Evolutionary conservation across 2,797 vertebrate genomes (phyloP), one percentile per base, ranked within the genome.

Genomic region (Alauda arvensis): DNA sequence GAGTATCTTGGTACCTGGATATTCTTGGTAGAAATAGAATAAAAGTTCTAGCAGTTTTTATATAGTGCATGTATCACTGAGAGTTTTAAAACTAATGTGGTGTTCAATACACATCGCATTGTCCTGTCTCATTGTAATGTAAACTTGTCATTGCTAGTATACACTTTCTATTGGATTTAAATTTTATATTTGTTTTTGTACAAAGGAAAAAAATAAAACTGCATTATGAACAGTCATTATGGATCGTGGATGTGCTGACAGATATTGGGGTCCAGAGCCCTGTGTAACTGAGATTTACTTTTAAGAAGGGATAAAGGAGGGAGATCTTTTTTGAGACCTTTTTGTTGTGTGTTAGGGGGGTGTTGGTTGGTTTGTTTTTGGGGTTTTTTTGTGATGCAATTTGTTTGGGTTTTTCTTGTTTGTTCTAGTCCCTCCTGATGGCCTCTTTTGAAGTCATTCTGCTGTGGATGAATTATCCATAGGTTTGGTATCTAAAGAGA

Each of bases 181-280:
- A 95, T 97, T 97, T 97, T 96, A 96, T 96, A 96, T 96, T 97
- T 97, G 96, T 97, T 97, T 97, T 97, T 97, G 97, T 97, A 97
- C 94, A 97, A 96, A 96, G 95, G 94, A 90, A 93, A 96, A 92
- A 94, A 96, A 97, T 96, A 97, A 97, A 97, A 96, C 67, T 95
- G 95, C 94, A 96, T 96, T 96, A 96, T 92, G 87, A 96, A 96
- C 95, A 95, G 96, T 93, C 56, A 80, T 26, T 60, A 72, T 83
- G 77, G 37, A 43, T 85, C 0, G 1, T 78, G 83, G 40, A 45
- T 91, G 19, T 88, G 68, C 80, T 82, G 24, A 49, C 31, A 45
- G n/a, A 42, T 65, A 11, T 26, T 69, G 63, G 33, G 37, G 57
- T 52, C 39, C 37, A 81, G 67, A 77, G 29, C 26, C 20, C 51